These are phyloP conservation scores for Acanthurus leucopareius DNA, from an alignment of 2,797 vertebrate species.

Conservation along the genomic window DNA sequence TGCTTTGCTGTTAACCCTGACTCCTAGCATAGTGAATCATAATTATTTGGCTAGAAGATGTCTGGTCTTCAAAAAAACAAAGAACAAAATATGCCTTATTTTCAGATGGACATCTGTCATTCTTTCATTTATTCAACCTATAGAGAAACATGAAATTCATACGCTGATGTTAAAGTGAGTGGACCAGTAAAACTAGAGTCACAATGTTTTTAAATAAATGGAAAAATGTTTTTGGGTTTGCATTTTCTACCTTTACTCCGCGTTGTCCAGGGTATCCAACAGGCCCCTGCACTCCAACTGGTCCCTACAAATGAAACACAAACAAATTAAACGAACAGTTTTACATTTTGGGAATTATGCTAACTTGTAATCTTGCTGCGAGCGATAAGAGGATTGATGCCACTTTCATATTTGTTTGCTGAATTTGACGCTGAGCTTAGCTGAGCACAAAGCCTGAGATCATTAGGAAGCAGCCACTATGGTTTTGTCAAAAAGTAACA, in stretches of 20 bases:
- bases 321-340: constrained; percentile 2
- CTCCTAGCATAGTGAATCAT: background rate
- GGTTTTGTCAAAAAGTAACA: background rate
- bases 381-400: background rate
- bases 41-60: background rate
- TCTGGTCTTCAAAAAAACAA: background rate
- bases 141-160: background rate
- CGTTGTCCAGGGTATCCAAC: constrained; percentile 83
- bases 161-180: background rate
- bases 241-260: constrained; percentile 78
- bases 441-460: background rate
- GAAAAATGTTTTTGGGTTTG: background rate
- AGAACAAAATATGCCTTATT: background rate
- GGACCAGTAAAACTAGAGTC: background rate
- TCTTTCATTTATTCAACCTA: background rate
- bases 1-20: background rate
- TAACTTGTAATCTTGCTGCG: background rate
- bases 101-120: background rate
- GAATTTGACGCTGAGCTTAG: background rate
- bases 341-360: background rate
- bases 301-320: constrained; percentile 68
- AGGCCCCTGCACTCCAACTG: constrained; percentile 80
- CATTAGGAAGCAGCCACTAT: background rate
- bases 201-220: background rate
- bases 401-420: background rate